Base-by-base conservation (phyloP, 2,797 vertebrate genomes). In the Synaphobranchus kaupii region DNA sequence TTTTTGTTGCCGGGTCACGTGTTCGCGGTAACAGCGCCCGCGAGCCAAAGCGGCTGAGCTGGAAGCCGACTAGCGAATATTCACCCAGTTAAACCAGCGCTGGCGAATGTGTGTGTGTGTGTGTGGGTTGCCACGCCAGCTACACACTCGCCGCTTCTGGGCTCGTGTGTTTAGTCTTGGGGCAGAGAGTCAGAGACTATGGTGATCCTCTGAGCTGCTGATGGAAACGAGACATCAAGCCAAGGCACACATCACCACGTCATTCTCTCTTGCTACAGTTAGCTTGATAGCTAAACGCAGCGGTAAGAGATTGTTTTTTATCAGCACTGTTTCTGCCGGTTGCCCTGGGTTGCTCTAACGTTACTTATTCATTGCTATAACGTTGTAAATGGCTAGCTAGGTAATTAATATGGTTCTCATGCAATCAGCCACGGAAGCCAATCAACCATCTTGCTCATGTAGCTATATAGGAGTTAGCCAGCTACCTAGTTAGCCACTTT, bases 261-360 rank as follows among this genome's bases (percentile, higher is more conserved):
- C 52, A 31, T 34, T 84, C 83, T 31, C 39, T 47, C 5, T 83
- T 28, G 20, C 78, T n/a, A 81, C 78, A 50, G 44, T 63, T 22
- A 68, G 78, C 90, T 88, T 83, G 68, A 83, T 60, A 17, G 50
- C 83, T 56, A 58, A 84, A 34, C 31, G 47, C 78, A 50, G 78
- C 47, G 78, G 83, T 84, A 56, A 84, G 83, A 52, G 31, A 1
- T 31, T 83, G 8, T 28, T 83, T 58, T 60, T 58, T 58, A 56
- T 58, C n/a, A 81, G 22, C 47, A 48, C 8, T n/a, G 44, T 50
- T 50, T 81, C 44, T 81, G 25, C 47, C 22, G 44, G 47, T 47
- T 76, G 34, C 34, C 39, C 73, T 20, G 9, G 68, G 68, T 73
- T 7, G 34, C 10, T 80, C 76, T 48, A 39, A 1, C 39, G 39